Evolutionary conservation across 1,140 invertebrate genomes (phyloP).

Genomic region (Heliconius hewitsoni): DNA sequence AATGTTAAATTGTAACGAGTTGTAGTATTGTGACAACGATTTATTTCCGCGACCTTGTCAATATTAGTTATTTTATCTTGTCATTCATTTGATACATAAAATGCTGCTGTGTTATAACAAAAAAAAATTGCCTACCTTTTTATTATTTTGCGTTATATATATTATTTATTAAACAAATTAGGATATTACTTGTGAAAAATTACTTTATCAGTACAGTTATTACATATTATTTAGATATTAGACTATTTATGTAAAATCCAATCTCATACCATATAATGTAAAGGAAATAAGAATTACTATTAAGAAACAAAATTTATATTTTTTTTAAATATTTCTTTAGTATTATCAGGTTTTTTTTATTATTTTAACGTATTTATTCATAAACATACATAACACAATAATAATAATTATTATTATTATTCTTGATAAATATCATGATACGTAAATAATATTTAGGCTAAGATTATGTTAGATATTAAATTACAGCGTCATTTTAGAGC

Average conservation of each 20-base stretch:
- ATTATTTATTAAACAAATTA: neutral
- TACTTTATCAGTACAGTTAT: no score
- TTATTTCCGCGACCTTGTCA: slow-evolving; percentile 29
- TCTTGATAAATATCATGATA: neutral
- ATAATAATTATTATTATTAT: no score
- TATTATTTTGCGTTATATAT: neutral
- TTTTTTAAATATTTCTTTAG: no score
- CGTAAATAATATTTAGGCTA: neutral
- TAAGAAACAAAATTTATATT: no score
- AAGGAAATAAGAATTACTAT: no score
- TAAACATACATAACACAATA: no score
- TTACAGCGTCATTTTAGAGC: slow-evolving; percentile 34
- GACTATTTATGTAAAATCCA: no score
- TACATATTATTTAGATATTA: no score
- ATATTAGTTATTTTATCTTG: slow-evolving; percentile 23
- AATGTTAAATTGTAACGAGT: neutral
- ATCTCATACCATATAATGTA: no score
- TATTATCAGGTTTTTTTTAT: no score
- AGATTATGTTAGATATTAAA: slow-evolving; percentile 5
- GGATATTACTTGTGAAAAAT: no score
- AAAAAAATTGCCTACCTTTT: neutral
- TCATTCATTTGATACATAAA: neutral
- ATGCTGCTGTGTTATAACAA: neutral
- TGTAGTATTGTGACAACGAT: slow-evolving; percentile 7
- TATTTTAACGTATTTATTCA: no score